Evolutionary conservation across 2,113 vertebrate genomes (phyloP).

Genomic region (Procavia capensis): DNA sequence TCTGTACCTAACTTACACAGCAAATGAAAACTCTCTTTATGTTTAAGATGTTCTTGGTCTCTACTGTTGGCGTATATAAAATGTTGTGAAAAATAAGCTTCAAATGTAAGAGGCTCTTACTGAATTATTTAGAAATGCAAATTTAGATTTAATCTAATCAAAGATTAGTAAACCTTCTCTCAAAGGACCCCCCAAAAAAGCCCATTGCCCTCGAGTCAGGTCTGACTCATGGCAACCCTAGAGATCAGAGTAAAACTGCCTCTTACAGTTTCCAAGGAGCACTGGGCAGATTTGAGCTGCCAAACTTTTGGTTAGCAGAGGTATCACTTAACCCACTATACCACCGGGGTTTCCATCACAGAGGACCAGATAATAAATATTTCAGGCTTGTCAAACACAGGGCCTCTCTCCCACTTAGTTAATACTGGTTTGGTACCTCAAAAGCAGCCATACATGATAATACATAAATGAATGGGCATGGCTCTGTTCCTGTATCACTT

Average conservation of each 20-base stretch:
- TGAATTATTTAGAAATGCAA: not conserved
- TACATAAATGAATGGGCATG: rapidly evolving
- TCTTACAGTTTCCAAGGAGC: too few species aligned
- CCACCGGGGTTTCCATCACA: too few species aligned
- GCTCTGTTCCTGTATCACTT: not conserved
- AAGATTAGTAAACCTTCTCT: not conserved
- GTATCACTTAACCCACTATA: too few species aligned
- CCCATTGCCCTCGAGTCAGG: too few species aligned
- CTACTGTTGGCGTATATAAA: not conserved
- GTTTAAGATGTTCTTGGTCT: rapidly evolving
- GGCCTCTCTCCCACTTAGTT: not conserved
- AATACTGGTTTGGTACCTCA: not conserved
- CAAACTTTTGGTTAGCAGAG: too few species aligned
- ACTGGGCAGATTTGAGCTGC: too few species aligned
- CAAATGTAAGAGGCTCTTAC: not conserved
- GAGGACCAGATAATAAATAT: not conserved
- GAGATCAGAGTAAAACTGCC: too few species aligned
- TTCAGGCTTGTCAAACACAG: not conserved
- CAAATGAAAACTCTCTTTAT: rapidly evolving
- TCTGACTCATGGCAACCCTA: too few species aligned
- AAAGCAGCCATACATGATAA: rapidly evolving
- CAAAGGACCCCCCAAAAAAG: too few species aligned
- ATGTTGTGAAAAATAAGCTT: not conserved
- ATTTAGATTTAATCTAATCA: not conserved
- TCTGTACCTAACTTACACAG: rapidly evolving